A percentile compares a stretch with the other conserved stretches of the same genome.
These are phyloP conservation scores for Epizoanthus rinbou DNA, from an alignment of 92 coral and sea anemone genomes.

Conservation along the genomic window DNA sequence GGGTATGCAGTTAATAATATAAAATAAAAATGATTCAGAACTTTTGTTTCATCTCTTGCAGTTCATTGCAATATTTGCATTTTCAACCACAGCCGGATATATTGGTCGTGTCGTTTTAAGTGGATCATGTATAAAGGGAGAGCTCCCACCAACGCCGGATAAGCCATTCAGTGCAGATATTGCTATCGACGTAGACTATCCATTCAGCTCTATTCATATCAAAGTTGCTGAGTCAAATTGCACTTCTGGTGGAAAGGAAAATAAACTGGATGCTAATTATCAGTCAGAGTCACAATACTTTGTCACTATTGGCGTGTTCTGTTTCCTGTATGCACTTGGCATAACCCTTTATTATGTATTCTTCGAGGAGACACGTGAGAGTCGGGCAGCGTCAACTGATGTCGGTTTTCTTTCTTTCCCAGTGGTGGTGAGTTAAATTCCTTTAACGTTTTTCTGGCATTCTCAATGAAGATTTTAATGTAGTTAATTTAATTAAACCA, in stretches of 20 bases:
- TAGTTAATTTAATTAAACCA: not conserved
- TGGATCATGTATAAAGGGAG: conserved; percentile 20
- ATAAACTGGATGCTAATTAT: conserved; percentile 45
- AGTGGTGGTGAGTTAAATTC: conserved; percentile 74
- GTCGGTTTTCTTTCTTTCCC: conserved; percentile 81
- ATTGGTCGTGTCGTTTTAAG: conserved; percentile 56
- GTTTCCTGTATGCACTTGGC: conserved; percentile 76
- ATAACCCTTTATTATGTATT: conserved; percentile 70
- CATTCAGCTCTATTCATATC: conserved; percentile 43
- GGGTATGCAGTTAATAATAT: too few species aligned
- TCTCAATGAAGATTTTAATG: not conserved
- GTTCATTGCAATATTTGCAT: conserved; percentile 96
- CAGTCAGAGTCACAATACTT: conserved; percentile 85
- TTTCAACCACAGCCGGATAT: conserved; percentile 91
- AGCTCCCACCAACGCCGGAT: not conserved
- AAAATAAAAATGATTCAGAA: not conserved
- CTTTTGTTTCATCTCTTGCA: conserved; percentile 32
- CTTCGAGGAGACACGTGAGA: conserved; percentile 77
- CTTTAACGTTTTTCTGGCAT: conserved; percentile 3
- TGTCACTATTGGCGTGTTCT: conserved; percentile 89
- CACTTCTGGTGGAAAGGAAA: not conserved
- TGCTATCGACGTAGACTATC: conserved; percentile 71
- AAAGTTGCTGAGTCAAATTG: not conserved
- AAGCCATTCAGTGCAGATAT: not conserved
- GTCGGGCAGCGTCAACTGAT: conserved; percentile 87